Evolutionary conservation across 2,113 vertebrate species (phyloP), one percentile per base, ranked within the genome.

Genomic region (Talpa occidentalis): DNA sequence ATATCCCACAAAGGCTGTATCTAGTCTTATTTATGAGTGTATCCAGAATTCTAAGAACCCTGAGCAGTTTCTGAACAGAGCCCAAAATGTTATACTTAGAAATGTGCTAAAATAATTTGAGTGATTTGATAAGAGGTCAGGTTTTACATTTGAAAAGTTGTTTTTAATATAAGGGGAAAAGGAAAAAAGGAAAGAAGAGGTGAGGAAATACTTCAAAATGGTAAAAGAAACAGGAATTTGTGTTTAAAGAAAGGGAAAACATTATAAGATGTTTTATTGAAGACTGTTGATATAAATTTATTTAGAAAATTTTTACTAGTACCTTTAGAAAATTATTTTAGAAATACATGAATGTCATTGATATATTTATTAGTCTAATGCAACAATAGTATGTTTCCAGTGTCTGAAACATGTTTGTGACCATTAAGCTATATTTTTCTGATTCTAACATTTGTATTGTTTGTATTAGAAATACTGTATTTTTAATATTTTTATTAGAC

Each of bases 401-500:
- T 77, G 10, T 89, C 60, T 78, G 70, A 88, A 82, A 52, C 90
- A 84, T 22, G 40, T 72, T 88, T 85, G 49, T 81, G 42, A 78
- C 37, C 2, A 62, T 62, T 77, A 85, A 81, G 24, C n/a, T 35
- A 47, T 62, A 62, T 78, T 91, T 79, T 67, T 22, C 19, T 76
- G 5, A 69, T 86, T 91, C 56, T 78, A n/a, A 28, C 88, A 69
- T 88, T 86, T 91, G 14, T 88, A 80, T 28, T 77, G 16, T 79
- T 42, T 84, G 0, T 70, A 52, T 52, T 16, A 52, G 14, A 52
- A 52, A 76, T 30, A 72, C 32, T 90, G 16, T 69, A 81, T 81
- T 92, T 86, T 3, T 84, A 64, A 69, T 66, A 32, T 69, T 95
- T 92, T 89, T 19, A 86, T 77, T 93, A 91, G 74, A 72, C 81